Evolutionary conservation across 2,113 vertebrate species (phyloP).

Genomic region (Centropus bengalensis): DNA sequence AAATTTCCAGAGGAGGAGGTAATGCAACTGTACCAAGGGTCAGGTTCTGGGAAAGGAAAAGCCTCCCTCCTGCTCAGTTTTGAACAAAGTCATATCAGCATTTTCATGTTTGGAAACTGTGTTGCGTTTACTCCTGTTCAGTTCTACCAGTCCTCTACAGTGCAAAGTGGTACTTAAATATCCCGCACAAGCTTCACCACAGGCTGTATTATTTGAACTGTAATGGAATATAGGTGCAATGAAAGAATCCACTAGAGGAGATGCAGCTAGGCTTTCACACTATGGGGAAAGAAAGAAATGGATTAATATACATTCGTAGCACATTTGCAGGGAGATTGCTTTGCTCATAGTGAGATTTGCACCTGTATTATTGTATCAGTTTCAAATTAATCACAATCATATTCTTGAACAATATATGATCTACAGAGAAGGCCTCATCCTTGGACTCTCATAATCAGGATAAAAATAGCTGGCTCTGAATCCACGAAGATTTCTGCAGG

Average conservation of each 20-base stretch:
- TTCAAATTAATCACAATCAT: constrained; percentile 61
- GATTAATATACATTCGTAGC: constrained; percentile 41
- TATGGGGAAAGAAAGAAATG: background rate
- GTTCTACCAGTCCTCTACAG: background rate
- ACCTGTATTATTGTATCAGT: constrained; percentile 60
- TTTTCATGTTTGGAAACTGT: background rate
- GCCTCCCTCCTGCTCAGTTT: background rate
- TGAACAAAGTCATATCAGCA: background rate
- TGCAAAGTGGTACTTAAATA: background rate
- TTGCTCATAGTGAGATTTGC: constrained; percentile 20
- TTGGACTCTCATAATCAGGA: background rate
- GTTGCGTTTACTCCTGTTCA: background rate
- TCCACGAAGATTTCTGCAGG: background rate
- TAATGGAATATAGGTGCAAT: constrained; percentile 20
- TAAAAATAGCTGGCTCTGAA: constrained; percentile 55
- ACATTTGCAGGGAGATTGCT: constrained; percentile 52
- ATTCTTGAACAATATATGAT: constrained; percentile 5
- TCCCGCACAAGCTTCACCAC: background rate
- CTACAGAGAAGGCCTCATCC: constrained; percentile 16
- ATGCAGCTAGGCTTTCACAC: background rate
- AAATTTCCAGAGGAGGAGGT: background rate
- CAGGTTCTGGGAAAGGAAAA: background rate
- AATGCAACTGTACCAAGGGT: background rate
- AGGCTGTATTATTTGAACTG: background rate
- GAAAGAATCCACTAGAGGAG: background rate